phyloP scores from a whole-genome alignment of 2,888 invertebrate species.

The Mesochorus sp. region DNA sequence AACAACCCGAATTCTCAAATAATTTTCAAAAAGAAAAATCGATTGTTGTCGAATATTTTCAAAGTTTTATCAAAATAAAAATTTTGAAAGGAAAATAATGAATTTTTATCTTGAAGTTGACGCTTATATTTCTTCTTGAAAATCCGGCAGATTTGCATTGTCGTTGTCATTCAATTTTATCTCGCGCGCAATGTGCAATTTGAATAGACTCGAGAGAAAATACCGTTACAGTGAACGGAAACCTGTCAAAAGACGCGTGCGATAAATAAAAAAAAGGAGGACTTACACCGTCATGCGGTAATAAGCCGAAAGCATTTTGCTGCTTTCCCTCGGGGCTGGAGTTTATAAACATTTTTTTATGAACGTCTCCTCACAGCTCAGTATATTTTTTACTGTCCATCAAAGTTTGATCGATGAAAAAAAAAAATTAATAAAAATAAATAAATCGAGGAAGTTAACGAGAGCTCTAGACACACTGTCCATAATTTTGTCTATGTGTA shows the following conservation, averaged over 20 bases:
- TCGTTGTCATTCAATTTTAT: no score
- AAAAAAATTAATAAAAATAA: not conserved
- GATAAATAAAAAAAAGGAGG: conserved; percentile 3
- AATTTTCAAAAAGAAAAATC: no score
- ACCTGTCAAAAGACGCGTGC: not conserved
- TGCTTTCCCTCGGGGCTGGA: not conserved
- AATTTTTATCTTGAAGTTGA: no score
- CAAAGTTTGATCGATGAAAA: conserved; percentile 8
- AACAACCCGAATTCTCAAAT: no score
- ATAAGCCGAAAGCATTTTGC: conserved; percentile 20
- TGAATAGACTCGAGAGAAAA: not conserved
- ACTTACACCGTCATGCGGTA: not conserved
- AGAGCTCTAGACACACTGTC: not conserved
- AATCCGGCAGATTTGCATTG: no score
- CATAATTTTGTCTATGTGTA: not conserved
- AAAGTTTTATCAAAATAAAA: no score
- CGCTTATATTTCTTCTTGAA: no score
- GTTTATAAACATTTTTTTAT: conserved; percentile 10
- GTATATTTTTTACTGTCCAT: conserved; percentile 36
- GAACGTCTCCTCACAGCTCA: conserved; percentile 1
- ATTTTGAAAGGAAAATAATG: no score
- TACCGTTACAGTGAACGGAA: not conserved
- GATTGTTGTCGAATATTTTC: no score
- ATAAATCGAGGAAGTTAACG: not conserved
- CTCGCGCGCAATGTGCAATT: no score